These are phyloP conservation scores for Paramisgurnus dabryanus DNA, from an alignment of 2,113 vertebrate species.

Conservation along the genomic window DNA sequence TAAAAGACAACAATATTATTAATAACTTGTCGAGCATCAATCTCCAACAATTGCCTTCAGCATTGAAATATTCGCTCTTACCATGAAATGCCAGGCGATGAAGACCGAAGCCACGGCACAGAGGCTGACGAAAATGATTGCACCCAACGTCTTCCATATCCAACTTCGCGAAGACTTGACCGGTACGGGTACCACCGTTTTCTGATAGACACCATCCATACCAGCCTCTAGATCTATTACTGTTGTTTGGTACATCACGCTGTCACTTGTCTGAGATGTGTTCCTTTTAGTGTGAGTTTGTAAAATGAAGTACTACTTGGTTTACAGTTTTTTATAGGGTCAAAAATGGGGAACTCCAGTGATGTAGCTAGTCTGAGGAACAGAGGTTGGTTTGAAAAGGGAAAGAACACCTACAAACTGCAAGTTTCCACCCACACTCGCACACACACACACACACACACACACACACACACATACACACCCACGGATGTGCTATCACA, in stretches of 20 bases:
- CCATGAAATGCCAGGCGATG: slow-evolving; percentile 53
- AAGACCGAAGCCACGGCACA: slow-evolving; percentile 56
- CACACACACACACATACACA: slow-evolving; percentile 4
- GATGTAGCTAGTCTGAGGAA: slow-evolving; percentile 65
- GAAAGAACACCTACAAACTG: slow-evolving; percentile 62
- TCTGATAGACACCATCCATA: slow-evolving; percentile 49
- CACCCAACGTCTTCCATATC: slow-evolving; percentile 57
- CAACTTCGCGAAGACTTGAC: slow-evolving; percentile 48
- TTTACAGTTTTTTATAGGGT: background rate
- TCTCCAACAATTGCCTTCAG: background rate
- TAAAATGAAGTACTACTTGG: slow-evolving; percentile 38
- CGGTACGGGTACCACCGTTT: slow-evolving; percentile 56
- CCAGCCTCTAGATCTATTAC: slow-evolving; percentile 61
- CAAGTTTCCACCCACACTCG: slow-evolving; percentile 44
- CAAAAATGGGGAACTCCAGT: slow-evolving; percentile 74
- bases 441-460: slow-evolving; percentile 40
- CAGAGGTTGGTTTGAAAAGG: slow-evolving; percentile 53
- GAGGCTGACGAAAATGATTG: slow-evolving; percentile 44
- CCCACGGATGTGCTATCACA: background rate
- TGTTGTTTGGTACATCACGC: slow-evolving; percentile 63
- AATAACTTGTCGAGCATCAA: background rate
- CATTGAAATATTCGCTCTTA: slow-evolving; percentile 7
- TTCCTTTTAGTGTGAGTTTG: slow-evolving; percentile 52
- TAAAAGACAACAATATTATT: background rate
- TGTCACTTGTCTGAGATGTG: slow-evolving; percentile 33